These are phyloP conservation scores for Carterocephalus palaemon DNA, from an alignment of 2,888 invertebrate species.

Conservation along the genomic window DNA sequence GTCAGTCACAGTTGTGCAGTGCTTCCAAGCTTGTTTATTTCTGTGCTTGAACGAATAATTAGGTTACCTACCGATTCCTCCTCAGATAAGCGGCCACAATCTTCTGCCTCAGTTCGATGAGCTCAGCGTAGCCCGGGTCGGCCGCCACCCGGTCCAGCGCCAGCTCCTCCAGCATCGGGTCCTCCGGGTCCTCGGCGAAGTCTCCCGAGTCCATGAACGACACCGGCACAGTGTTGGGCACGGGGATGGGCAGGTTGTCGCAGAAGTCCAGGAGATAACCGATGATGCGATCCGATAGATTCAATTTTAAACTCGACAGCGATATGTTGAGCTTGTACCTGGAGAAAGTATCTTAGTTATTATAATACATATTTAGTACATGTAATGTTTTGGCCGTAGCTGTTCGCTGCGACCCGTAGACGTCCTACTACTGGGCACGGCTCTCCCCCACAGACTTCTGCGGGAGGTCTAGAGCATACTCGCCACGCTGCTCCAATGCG, in stretches of 20 bases:
- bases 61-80: constrained; percentile 51
- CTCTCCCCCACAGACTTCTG: no score
- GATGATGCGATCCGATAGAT: constrained; percentile 86
- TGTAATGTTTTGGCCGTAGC: no score
- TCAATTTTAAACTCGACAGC: constrained; percentile 84
- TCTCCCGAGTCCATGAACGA: constrained; percentile 69
- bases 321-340: constrained; percentile 88
- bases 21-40: neutral
- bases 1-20: no score
- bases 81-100: constrained; percentile 67
- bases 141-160: constrained; percentile 52
- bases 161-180: constrained; percentile 51
- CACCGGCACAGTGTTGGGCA: constrained; percentile 68
- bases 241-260: constrained; percentile 68
- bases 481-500: no score
- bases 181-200: constrained; percentile 54
- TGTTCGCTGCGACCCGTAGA: no score
- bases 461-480: no score
- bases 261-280: constrained; percentile 81
- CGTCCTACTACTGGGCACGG: no score
- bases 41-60: neutral
- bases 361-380: no score
- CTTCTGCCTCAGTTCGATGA: constrained; percentile 62
- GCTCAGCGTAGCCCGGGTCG: constrained; percentile 61
- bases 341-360: constrained; percentile 33